phyloP scores from a whole-genome alignment of 2,113 vertebrate species.

The Phocoena phocoena region DNA sequence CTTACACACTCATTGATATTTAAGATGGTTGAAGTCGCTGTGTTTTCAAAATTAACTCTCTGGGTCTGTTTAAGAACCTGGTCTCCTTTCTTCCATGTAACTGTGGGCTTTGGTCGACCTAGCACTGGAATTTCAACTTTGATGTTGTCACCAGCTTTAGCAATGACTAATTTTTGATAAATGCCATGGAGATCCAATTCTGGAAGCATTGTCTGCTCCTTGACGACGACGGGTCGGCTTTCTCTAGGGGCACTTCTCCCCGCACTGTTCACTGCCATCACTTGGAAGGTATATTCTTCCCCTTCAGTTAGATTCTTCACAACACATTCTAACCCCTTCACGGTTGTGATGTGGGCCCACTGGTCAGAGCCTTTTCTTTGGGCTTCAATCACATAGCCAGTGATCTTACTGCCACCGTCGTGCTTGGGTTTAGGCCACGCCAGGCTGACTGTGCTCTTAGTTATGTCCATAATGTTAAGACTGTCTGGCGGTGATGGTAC shows the following conservation, averaged over 20 bases:
- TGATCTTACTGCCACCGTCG: conserved; percentile 96
- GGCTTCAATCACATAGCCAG: conserved; percentile 97
- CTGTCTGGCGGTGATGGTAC: conserved; percentile 94
- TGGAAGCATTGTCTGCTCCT: conserved; percentile 92
- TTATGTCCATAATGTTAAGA: conserved; percentile 94
- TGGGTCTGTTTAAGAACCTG: conserved; percentile 93
- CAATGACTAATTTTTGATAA: conserved; percentile 96
- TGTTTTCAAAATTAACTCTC: conserved; percentile 92
- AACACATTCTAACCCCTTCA: conserved; percentile 92
- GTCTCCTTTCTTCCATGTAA: conserved; percentile 97
- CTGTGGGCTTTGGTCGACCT: conserved; percentile 93
- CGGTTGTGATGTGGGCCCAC: conserved; percentile 94
- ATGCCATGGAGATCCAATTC: conserved; percentile 95
- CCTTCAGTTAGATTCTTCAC: conserved; percentile 96
- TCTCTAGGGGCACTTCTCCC: conserved; percentile 95
- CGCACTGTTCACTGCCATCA: conserved; percentile 97
- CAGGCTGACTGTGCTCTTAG: conserved; percentile 92
- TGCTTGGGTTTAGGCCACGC: conserved; percentile 97
- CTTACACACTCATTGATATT: conserved; percentile 92
- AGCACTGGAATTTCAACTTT: conserved; percentile 97
- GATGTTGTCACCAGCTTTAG: conserved; percentile 95
- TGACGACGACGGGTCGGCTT: conserved; percentile 92
- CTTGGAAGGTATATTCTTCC: conserved; percentile 95
- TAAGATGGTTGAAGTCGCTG: conserved; percentile 91
- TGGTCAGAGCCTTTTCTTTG: conserved; percentile 95